Percentiles rank a stretch among this genome's conserved stretches.
These are phyloP conservation scores for Brachyhypopomus occidentalis DNA, from an alignment of 2,113 vertebrate genomes.

Conservation along the genomic window DNA sequence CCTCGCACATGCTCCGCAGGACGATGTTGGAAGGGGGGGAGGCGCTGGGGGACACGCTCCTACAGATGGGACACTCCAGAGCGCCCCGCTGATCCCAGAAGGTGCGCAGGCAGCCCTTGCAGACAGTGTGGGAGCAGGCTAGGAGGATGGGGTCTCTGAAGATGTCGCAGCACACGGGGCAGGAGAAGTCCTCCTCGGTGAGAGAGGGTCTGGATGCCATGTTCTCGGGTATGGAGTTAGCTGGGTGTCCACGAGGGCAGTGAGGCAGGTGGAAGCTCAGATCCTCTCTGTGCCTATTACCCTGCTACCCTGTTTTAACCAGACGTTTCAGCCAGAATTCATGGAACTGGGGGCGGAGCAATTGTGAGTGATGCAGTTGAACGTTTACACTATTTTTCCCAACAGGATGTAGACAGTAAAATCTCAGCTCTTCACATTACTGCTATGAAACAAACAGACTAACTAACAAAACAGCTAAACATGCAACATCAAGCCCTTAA, in stretches of 20 bases:
- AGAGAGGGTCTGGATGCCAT: conserved; percentile 43
- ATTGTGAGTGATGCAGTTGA: background rate
- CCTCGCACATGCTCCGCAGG: conserved; percentile 46
- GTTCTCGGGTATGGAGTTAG: background rate
- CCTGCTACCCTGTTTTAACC: background rate
- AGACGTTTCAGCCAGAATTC: background rate
- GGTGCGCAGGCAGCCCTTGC: conserved; percentile 47
- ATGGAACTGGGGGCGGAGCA: conserved; percentile 25
- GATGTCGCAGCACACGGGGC: conserved; percentile 53
- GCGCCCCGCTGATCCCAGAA: conserved; percentile 45
- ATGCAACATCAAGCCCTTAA: background rate
- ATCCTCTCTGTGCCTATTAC: background rate
- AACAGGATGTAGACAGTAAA: no score
- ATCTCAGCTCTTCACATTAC: no score
- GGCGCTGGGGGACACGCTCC: conserved; percentile 26
- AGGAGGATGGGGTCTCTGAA: conserved; percentile 52
- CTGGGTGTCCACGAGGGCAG: no score
- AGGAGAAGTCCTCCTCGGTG: conserved; percentile 51
- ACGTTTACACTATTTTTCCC: background rate
- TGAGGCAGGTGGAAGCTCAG: background rate
- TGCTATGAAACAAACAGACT: no score
- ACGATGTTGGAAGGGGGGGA: conserved; percentile 40
- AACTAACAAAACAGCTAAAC: no score
- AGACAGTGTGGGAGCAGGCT: conserved; percentile 54
- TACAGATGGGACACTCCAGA: conserved; percentile 52